Evolutionary conservation across 2,888 invertebrate genomes (phyloP), one percentile per base, ranked within the genome.

Genomic region (Callimorpha dominula): DNA sequence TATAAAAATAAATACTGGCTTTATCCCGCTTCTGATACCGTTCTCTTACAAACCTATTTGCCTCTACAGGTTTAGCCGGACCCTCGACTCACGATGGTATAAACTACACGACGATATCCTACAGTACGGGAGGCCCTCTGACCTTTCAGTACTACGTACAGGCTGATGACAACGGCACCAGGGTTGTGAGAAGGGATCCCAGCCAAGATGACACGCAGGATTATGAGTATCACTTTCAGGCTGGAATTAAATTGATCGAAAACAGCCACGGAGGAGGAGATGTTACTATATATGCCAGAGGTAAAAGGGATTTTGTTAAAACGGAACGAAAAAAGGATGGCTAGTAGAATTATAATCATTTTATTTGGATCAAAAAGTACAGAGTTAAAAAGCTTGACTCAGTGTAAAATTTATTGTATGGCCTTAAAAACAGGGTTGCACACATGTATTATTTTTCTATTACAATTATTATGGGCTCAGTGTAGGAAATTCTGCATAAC

Each of bases 181-280:
- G 80, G 3, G 93, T 96, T 0, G 88, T 90, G 5, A 94, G 98
- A 74, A 89, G 90, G n/a, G 96, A 97, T 90, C 97, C 98, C 0
- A 94, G 94, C 0, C 83, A 85, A 2, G 94, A 96, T 0, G 95
- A 98, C 74, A 97, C 97, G 0, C 96, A 94, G 20, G 96, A 96
- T 76, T 97, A 96, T 86, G 95, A 96, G 60, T 98, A 98, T 50
- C 98, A 98, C 87, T 97, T 97, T 80, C 74, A 75, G 20, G 97
- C 98, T 0, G 96, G 96, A 0, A 96, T 98, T 54, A 95, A 96
- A 78, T 96, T 97, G 6, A 96, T 97, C 80, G 98, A 98, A 89
- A 98, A 97, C 85, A 96, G 97, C 54, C 98, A 98, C 81, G 97
- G 98, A 0, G 98, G 98, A 0, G 98, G 98, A 31, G 99, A 99